Percentiles rank a stretch among this genome's conserved stretches.
These are phyloP conservation scores for Ellobius talpinus DNA, from an alignment of 2,113 vertebrate genomes.

Conservation along the genomic window DNA sequence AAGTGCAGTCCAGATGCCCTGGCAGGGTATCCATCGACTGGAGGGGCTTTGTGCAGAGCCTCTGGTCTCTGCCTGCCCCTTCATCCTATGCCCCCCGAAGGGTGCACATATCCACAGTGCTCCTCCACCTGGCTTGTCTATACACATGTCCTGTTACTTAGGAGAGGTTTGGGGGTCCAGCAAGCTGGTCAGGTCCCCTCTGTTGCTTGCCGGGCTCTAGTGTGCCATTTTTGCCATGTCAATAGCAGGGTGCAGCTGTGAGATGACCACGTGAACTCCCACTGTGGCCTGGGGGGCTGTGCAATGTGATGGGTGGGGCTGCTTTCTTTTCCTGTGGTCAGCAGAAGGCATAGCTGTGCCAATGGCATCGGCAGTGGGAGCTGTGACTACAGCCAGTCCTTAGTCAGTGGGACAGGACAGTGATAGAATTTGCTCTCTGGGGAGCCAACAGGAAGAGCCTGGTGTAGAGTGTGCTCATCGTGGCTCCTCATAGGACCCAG, in stretches of 20 bases:
- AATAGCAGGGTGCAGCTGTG: not conserved
- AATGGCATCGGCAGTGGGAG: accelerated
- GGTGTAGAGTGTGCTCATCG: not conserved
- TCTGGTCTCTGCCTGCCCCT: accelerated
- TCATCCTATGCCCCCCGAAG: not conserved
- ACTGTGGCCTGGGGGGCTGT: no score
- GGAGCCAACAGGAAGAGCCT: not conserved
- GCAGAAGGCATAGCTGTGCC: not conserved
- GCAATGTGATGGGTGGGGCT: accelerated
- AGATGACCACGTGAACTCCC: accelerated
- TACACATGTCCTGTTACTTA: not conserved
- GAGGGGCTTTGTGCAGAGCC: not conserved
- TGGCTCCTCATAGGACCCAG: not conserved
- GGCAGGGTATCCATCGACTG: not conserved
- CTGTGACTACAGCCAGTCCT: not conserved
- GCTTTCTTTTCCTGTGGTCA: not conserved
- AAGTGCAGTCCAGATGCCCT: not conserved
- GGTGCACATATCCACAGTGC: accelerated
- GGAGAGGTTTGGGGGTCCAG: not conserved
- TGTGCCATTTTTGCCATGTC: no score
- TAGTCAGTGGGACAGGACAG: not conserved
- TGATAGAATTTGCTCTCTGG: not conserved
- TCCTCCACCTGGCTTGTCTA: not conserved
- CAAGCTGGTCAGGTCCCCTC: no score
- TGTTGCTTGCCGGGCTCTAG: accelerated